Conservation (phyloP, 2,888 invertebrate species). For the Chymomyza caudatula region DNA sequence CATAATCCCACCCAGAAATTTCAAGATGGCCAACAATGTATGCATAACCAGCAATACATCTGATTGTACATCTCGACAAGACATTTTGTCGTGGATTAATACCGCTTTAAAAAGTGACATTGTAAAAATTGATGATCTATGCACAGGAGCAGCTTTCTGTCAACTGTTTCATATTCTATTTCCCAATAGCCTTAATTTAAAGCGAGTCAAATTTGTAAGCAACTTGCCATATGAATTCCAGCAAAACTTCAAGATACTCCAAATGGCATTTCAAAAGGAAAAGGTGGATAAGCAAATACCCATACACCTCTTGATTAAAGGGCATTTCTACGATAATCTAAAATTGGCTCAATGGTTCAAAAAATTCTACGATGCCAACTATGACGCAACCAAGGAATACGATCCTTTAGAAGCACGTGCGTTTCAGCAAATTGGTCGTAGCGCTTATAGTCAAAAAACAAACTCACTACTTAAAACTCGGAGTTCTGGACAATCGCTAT, state of each 20-base stretch:
- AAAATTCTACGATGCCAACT: conserved; percentile 40
- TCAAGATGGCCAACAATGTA: too few relatives aligned
- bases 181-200: conserved; percentile 19
- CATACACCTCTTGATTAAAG: conserved; percentile 86
- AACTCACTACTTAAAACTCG: too few relatives aligned
- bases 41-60: too few relatives aligned
- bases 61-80: too few relatives aligned
- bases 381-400: conserved; percentile 7
- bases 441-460: too few relatives aligned
- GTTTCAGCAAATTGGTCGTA: too few relatives aligned
- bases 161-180: conserved; percentile 25
- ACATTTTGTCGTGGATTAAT: not conserved
- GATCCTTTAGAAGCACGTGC: too few relatives aligned
- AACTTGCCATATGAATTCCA: conserved; percentile 33
- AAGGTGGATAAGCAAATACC: conserved; percentile 53
- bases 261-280: conserved; percentile 32
- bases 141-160: conserved; percentile 35
- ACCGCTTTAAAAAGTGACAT: not conserved
- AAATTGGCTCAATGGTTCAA: conserved; percentile 95
- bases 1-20: too few relatives aligned
- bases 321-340: conserved; percentile 98
- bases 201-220: conserved; percentile 18
- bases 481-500: too few relatives aligned
- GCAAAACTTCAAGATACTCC: conserved; percentile 42
- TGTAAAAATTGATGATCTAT: conserved; percentile 24